Evolutionary conservation across 2,113 vertebrate species (phyloP), one percentile per base, ranked within the genome.

Genomic region (Myrmecophaga tridactyla): DNA sequence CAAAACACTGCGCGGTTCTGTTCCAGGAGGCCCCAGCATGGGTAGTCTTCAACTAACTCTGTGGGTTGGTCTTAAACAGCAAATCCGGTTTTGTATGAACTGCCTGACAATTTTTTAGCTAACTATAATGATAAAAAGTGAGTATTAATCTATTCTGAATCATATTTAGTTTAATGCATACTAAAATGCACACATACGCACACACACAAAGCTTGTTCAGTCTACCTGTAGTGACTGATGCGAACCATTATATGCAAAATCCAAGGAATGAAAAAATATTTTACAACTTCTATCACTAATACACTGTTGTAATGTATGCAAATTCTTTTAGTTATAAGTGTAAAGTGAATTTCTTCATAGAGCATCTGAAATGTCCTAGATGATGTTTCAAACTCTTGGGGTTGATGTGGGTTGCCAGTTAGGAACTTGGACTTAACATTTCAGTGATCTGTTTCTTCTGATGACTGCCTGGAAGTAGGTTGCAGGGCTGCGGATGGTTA

Each of bases 21-120:
- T 98, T 98, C 97, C 97, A 97, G 98, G 98, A 98, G 98, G 98
- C 48, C 98, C 98, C 98, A 98, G 98, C 98, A 96, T 98, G 98
- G 98, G 98, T 99, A 99, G 99, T 99, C 98, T 99, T 98, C 98
- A 98, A 98, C 98, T 97, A 98, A 98, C 98, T 98, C 98, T 98
- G 97, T 98, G 98, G 98, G 98, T 98, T 98, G 98, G 98, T 98
- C 98, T 98, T 98, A n/a, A n/a, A 98, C 98, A 98, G 98, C 98
- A 98, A 98, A 98, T 98, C 98, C 98, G 99, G 98, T 99, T 99
- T 99, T 98, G 99, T 48, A 11, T 99, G 99, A 98, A 99, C 99
- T 98, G 98, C 99, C 99, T 99, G 99, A 99, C 98, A 98, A 98
- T 98, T 99, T 99, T 99, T 98, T 99, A 99, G 99, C 98, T n/a